Percentiles rank a stretch among this genome's conserved stretches.
These are phyloP conservation scores for Neogobius melanostomus DNA, from an alignment of 2,113 vertebrate species.

Conservation along the genomic window DNA sequence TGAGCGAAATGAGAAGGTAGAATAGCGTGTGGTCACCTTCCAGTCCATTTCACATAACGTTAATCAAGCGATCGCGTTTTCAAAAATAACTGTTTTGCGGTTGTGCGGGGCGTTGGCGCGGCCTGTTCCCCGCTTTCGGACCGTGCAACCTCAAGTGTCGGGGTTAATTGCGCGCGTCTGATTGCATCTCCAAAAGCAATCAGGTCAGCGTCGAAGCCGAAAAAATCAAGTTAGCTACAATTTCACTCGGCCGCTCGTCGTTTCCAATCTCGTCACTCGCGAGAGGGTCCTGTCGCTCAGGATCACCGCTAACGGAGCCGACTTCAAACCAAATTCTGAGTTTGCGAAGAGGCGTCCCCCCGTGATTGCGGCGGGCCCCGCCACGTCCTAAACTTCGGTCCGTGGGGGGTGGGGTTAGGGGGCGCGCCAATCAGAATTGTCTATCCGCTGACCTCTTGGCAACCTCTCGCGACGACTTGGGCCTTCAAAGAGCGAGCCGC, in stretches of 20 bases:
- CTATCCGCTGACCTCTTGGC: slow-evolving; percentile 62
- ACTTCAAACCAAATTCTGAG: slow-evolving; percentile 61
- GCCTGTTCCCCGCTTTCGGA: slow-evolving; percentile 15
- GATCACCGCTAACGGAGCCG: slow-evolving; percentile 60
- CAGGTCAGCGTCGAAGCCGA: slow-evolving; percentile 15
- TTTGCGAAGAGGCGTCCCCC: slow-evolving; percentile 18
- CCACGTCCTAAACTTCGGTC: slow-evolving; percentile 61
- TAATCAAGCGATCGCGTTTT: slow-evolving; percentile 14
- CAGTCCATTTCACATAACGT: slow-evolving; percentile 2
- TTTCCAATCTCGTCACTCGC: slow-evolving; percentile 28
- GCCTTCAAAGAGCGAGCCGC: slow-evolving; percentile 56
- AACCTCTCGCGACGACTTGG: slow-evolving; percentile 42
- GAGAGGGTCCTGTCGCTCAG: slow-evolving; percentile 57
- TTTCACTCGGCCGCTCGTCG: not conserved
- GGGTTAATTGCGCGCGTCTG: slow-evolving; percentile 65
- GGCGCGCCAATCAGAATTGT: slow-evolving; percentile 68
- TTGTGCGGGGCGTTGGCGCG: slow-evolving; percentile 9
- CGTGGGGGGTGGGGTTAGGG: slow-evolving; percentile 29
- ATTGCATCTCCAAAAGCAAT: slow-evolving; percentile 47
- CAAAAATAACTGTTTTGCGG: slow-evolving; percentile 1
- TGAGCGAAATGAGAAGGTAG: slow-evolving; percentile 8
- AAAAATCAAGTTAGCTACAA: slow-evolving; percentile 20
- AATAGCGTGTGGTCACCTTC: not conserved
- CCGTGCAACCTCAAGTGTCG: slow-evolving; percentile 52
- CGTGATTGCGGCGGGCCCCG: slow-evolving; percentile 67